Evolutionary conservation across 1,140 invertebrate species (phyloP).

Genomic region (Argopecten irradians): DNA sequence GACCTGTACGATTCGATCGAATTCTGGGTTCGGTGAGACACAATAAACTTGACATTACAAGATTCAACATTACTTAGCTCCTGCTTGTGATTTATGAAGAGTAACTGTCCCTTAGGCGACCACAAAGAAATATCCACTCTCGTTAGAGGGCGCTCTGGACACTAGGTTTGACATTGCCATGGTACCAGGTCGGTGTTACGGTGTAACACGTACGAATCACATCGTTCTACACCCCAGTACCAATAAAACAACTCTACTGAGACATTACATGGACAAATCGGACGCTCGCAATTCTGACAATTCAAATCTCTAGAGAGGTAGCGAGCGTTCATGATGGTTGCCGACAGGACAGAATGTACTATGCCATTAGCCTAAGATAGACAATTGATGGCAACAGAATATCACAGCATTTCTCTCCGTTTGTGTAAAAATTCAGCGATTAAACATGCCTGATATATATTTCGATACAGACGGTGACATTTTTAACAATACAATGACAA

Average conservation of each 20-base stretch:
- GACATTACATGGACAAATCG: background rate
- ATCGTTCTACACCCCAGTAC: background rate
- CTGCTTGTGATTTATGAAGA: background rate
- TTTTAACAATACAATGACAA: no score
- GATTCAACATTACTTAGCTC: background rate
- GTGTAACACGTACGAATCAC: background rate
- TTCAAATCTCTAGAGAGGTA: background rate
- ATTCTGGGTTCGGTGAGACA: no score
- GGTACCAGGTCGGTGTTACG: background rate
- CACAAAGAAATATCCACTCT: background rate
- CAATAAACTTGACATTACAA: no score
- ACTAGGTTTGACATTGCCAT: background rate
- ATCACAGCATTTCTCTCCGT: no score
- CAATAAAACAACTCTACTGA: background rate
- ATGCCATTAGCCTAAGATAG: background rate
- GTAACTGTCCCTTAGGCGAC: background rate
- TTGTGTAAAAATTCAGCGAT: no score
- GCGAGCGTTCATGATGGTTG: background rate
- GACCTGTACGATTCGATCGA: no score
- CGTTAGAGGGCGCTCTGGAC: background rate
- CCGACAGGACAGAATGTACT: background rate
- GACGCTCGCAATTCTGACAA: background rate
- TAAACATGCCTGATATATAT: no score
- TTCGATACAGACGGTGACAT: no score
- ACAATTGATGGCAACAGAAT: no score